Base-by-base conservation (phyloP, 2,113 vertebrate species). In the Grantiella picta region DNA sequence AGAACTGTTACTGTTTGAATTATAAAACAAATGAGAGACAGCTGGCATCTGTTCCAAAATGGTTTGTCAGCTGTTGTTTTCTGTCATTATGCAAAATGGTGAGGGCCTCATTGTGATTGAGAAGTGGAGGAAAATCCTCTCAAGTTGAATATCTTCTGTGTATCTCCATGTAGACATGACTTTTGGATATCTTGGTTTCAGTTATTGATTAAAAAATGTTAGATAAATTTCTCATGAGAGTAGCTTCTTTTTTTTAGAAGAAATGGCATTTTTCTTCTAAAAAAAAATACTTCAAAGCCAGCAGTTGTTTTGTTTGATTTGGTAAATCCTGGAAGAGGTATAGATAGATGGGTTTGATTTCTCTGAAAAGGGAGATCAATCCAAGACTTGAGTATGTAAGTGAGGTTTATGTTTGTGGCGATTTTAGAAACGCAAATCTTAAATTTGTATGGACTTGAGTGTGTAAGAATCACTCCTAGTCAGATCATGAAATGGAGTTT, bases 51-150 rank as follows among this genome's bases (percentile, higher is more conserved):
- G 93, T 98, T 97, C 96, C 95, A 96, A 82, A 96, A 89, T 86
- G 92, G 82, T 94, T 96, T 96, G 38, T 98, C 97, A 98, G 97
- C 98, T 98, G 97, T 97, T 96, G 91, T 98, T 97, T 98, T 97
- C 98, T 96, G 90, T 98, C 96, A 98, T 96, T 97, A 96, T 97
- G 94, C 97, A 97, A 96, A 97, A 94, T 90, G 97, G 94, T 93
- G 84, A 95, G 90, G 94, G 95, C 96, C 96, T 94, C 96, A 95
- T 97, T 98, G 92, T 97, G 79, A 85, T 92, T 14, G 35, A 96
- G 90, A 80, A 86, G 82, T 76, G 80, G 73, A 96, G 92, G 71
- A 93, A 94, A 97, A 97, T 73, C 85, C 90, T 97, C 76, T 95
- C 73, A 42, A 50, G 86, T 52, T 52, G 36, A 95, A 0, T 78